Conservation (phyloP, 2,888 invertebrate species). For the Fragum fragum region DNA sequence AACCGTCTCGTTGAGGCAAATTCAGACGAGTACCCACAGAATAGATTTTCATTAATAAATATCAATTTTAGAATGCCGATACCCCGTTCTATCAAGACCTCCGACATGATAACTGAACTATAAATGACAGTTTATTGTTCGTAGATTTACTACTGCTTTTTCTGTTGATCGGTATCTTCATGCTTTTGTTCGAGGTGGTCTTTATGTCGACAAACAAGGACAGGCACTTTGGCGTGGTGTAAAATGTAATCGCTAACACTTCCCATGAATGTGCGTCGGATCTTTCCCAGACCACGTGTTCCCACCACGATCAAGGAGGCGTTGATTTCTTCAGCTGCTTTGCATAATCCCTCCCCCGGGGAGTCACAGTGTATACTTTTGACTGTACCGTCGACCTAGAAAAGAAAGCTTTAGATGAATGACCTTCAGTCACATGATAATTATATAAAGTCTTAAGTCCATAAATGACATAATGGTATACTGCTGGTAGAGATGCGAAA, state of each 20-base stretch:
- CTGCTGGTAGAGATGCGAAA: too few species aligned
- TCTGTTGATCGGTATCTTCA: slow-evolving; percentile 9
- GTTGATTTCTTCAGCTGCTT: slow-evolving; percentile 57
- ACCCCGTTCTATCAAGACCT: too few species aligned
- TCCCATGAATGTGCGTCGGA: slow-evolving; percentile 72
- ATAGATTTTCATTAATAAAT: too few species aligned
- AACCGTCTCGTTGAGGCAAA: too few species aligned
- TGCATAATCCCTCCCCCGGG: slow-evolving; percentile 67
- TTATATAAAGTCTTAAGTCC: too few species aligned
- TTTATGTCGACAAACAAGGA: slow-evolving; percentile 66
- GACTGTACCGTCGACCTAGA: slow-evolving; percentile 67
- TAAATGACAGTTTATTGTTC: neutral
- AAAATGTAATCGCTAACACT: slow-evolving; percentile 73
- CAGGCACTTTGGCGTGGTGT: slow-evolving; percentile 71
- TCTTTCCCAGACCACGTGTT: slow-evolving; percentile 69
- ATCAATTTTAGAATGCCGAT: too few species aligned
- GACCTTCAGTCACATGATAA: too few species aligned
- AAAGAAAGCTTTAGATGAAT: too few species aligned
- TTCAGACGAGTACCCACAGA: too few species aligned
- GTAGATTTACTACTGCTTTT: neutral
- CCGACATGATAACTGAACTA: too few species aligned
- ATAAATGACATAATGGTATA: too few species aligned
- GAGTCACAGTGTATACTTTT: slow-evolving; percentile 67
- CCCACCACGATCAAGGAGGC: slow-evolving; percentile 66
- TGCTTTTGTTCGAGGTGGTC: slow-evolving; percentile 26